Evolutionary conservation across 2,888 invertebrate species (phyloP).

Genomic region (Esperia sulphurella): DNA sequence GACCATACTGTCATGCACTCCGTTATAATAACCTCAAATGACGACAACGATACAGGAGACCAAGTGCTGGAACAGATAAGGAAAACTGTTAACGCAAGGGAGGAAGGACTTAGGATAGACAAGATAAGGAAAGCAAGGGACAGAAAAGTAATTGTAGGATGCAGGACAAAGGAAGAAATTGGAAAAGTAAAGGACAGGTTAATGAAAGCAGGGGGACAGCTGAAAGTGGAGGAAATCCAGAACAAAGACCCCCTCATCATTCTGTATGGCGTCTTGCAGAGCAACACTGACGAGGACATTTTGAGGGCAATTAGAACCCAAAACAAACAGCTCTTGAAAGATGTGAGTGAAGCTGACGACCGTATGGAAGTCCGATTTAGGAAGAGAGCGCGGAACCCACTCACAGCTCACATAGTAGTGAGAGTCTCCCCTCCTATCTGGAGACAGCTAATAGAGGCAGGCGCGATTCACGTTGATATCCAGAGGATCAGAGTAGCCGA

Average conservation of each 20-base stretch:
- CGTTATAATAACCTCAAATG: neutral
- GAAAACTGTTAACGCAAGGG: neutral
- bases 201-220: neutral
- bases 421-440: neutral
- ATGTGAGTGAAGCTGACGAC: neutral
- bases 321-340: neutral
- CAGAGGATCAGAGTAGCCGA: slow-evolving; percentile 1
- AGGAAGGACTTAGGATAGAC: neutral
- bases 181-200: neutral
- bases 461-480: neutral
- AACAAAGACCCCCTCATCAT: neutral
- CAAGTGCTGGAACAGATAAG: neutral
- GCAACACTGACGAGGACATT: neutral
- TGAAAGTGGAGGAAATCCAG: neutral
- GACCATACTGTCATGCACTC: neutral
- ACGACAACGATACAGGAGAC: neutral
- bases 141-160: neutral
- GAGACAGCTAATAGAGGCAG: neutral
- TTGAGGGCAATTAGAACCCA: neutral
- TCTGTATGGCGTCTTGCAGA: neutral
- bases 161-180: neutral
- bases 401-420: neutral
- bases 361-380: neutral
- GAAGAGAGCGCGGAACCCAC: neutral
- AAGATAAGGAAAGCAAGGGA: neutral